These are phyloP conservation scores for Shinisaurus crocodilurus DNA, from an alignment of 2,113 vertebrate species.

Conservation along the genomic window DNA sequence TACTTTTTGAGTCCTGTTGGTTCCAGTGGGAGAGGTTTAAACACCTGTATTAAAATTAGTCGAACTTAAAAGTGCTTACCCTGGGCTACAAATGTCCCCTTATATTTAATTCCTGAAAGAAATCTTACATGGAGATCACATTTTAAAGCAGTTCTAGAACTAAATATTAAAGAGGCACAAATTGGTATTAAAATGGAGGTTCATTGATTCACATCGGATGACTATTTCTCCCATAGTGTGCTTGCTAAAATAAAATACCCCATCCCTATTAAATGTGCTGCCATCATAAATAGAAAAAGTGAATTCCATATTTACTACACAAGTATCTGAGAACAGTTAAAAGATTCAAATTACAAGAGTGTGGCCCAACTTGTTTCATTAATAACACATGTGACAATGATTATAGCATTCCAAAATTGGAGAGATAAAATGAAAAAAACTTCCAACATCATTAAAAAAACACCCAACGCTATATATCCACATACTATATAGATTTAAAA, in stretches of 20 bases:
- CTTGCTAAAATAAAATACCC: constrained; percentile 22
- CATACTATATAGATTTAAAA: constrained; percentile 14
- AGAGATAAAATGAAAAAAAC: constrained; percentile 39
- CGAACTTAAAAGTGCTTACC: neutral
- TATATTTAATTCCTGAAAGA: neutral
- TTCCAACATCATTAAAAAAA: neutral
- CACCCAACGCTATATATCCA: neutral
- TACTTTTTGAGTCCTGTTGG: neutral
- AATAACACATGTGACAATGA: constrained; percentile 26
- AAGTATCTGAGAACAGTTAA: constrained; percentile 41
- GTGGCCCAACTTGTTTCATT: constrained; percentile 37
- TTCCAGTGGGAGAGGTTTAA: neutral
- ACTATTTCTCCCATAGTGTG: constrained; percentile 11
- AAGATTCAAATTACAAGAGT: constrained; percentile 22
- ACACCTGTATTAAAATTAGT: neutral
- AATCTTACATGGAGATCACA: neutral
- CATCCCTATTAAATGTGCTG: neutral
- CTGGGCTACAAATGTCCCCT: neutral
- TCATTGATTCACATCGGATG: constrained; percentile 23
- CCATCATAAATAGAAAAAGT: constrained; percentile 18
- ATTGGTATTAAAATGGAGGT: constrained; percentile 26
- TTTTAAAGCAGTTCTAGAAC: neutral
- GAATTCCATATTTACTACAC: constrained; percentile 4
- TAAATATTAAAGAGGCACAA: neutral
- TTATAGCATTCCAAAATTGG: constrained; percentile 23